Conservation (phyloP, 2,113 vertebrate species). For the Daboia siamensis region DNA sequence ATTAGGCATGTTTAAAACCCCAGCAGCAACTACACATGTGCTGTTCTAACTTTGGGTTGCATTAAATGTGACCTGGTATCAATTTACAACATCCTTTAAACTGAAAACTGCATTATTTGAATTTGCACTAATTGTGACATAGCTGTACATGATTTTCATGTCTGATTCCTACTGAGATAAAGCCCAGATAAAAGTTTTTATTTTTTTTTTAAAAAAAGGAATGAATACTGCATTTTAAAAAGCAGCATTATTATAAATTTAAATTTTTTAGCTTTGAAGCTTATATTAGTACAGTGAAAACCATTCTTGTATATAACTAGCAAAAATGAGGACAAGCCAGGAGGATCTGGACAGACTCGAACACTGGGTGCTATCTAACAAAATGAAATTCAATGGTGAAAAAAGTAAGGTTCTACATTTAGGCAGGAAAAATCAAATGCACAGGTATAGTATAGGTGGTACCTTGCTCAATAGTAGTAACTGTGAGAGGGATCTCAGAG, state of each 20-base stretch:
- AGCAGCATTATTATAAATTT: neutral
- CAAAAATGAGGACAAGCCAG: neutral
- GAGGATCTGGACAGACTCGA: no score
- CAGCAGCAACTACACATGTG: neutral
- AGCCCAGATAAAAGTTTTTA: neutral
- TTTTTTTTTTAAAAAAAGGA: neutral
- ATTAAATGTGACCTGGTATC: neutral
- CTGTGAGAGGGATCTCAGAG: no score
- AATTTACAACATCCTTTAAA: neutral
- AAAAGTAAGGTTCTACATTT: no score
- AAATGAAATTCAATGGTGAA: no score
- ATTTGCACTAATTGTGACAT: neutral
- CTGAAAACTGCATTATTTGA: neutral
- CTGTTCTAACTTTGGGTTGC: neutral
- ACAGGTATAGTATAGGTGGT: no score
- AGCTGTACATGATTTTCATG: neutral
- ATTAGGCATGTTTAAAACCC: neutral
- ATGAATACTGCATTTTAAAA: neutral
- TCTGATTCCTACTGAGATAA: neutral
- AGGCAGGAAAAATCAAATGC: no score
- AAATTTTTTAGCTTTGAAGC: neutral
- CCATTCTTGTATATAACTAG: conserved; percentile 18
- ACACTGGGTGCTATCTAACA: no score
- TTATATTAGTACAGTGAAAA: conserved; percentile 9
- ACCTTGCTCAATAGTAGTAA: no score